A percentile compares a stretch with the other conserved stretches of the same genome.
phyloP scores from a whole-genome alignment of 2,888 invertebrate genomes.

The Spilarctia lutea region DNA sequence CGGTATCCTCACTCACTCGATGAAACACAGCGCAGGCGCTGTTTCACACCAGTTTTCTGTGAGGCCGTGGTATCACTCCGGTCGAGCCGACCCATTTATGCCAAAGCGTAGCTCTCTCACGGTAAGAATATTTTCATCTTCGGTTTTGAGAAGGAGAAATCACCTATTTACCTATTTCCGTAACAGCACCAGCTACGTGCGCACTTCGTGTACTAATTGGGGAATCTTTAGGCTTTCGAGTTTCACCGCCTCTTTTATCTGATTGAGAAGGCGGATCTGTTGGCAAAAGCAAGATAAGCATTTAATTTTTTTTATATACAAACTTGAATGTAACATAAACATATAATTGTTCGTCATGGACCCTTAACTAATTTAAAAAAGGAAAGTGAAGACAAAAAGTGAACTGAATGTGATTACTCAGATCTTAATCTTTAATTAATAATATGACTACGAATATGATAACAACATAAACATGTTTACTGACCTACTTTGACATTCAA shows the following conservation, averaged over 20 bases:
- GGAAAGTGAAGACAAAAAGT: too few relatives aligned
- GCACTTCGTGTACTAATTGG: not conserved
- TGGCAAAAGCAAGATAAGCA: not conserved
- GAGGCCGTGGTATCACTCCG: too few relatives aligned
- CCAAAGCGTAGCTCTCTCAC: too few relatives aligned
- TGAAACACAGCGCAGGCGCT: too few relatives aligned
- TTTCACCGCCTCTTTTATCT: not conserved
- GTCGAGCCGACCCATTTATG: too few relatives aligned
- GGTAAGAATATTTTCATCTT: too few relatives aligned
- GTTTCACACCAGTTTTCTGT: too few relatives aligned
- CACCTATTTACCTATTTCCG: not conserved
- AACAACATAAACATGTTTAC: not conserved
- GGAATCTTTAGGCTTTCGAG: not conserved
- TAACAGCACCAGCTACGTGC: not conserved
- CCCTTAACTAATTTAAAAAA: too few relatives aligned
- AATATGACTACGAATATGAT: too few relatives aligned
- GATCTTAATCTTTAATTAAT: not conserved
- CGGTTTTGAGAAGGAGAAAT: not conserved
- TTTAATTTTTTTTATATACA: not conserved
- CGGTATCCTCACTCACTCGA: too few relatives aligned
- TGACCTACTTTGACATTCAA: conserved; percentile 11
- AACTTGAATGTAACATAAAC: not conserved
- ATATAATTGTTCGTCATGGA: not conserved
- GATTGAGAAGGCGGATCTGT: conserved; percentile 1
- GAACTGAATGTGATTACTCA: not conserved